Base-by-base conservation (phyloP, 1,140 invertebrate species). In the Drosophila grimshawi region DNA sequence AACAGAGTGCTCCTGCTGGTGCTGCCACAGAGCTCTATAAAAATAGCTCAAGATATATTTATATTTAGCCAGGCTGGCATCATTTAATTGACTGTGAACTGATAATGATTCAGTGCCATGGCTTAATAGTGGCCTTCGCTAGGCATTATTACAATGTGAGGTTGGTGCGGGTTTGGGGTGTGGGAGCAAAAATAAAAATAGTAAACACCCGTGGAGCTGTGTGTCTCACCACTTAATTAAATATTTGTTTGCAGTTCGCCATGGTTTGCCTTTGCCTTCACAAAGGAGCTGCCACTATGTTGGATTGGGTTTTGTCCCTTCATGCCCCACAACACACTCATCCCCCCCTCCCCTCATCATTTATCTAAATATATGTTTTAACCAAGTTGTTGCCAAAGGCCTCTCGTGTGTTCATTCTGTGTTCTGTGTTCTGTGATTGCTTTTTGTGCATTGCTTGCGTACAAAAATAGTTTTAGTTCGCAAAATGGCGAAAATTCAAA, bases 401-500 rank as follows among this genome's bases (percentile, higher is more conserved):
- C 63, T 56, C 65, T 69, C 43, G 53, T 63, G 27, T 48, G 19
- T 60, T 29, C 41, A n/a, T n/a, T n/a, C n/a, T n/a, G n/a, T n/a
- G 32, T 61, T 61, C 5, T 33, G 27, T 41, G 53, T 60, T 57
- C 60, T 76, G 73, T 72, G 73, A 83, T 83, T 77, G 81, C 81
- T 80, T 80, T 80, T 62, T 57, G 19, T 19, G 19, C 19, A 19
- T 19, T 19, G 67, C 68, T 39, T 11, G 49, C 61, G 41, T 51
- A 46, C 76, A 67, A 53, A 88, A 82, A 80, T 83, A 83, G 83
- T 82, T 86, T 51, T 46, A 76, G 60, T 46, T 80, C 67, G 76
- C 19, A 80, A 88, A 88, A 88, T 83, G 80, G 83, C 76, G 57
- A 77, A 83, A 86, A 88, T 86, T 83, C 80, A 86, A 88, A 86